A percentile compares a stretch with the other conserved stretches of the same genome.
Conservation (phyloP, 2,113 vertebrate genomes). For the Henicopernis longicauda region DNA sequence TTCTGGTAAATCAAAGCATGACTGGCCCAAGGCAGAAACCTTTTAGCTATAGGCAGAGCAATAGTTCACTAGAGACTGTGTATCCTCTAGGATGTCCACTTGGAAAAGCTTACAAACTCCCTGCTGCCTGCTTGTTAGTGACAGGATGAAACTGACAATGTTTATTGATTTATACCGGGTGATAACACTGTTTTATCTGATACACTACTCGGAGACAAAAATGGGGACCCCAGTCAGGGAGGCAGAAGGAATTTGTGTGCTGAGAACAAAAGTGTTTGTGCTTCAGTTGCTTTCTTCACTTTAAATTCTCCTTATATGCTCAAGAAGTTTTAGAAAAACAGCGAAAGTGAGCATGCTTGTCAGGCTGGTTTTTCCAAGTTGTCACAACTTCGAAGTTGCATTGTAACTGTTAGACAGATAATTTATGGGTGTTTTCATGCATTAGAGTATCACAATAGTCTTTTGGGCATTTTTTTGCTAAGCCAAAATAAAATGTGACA, state of each 20-base stretch:
- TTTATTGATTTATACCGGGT: slow-evolving; percentile 5
- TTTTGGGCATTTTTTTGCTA: background rate
- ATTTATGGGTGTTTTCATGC: slow-evolving; percentile 46
- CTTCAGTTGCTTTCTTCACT: background rate
- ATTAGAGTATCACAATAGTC: background rate
- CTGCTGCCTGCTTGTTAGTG: background rate
- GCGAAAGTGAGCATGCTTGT: slow-evolving; percentile 17
- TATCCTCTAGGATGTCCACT: background rate
- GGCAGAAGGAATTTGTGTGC: background rate
- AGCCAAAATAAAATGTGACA: background rate
- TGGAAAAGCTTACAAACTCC: background rate
- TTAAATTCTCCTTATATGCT: slow-evolving; percentile 33
- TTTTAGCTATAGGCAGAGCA: background rate
- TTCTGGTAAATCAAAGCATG: background rate
- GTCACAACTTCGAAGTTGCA: slow-evolving; percentile 16
- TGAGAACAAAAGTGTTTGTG: slow-evolving; percentile 14
- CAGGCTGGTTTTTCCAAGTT: slow-evolving; percentile 62
- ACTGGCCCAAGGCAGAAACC: background rate
- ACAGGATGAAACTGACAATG: background rate
- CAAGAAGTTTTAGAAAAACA: slow-evolving; percentile 41
- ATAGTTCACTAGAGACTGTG: background rate
- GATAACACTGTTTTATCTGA: background rate
- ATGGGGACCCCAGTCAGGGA: background rate
- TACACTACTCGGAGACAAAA: background rate
- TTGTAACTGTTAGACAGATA: slow-evolving; percentile 7